Conservation (phyloP, 2,888 invertebrate species). For the Caenorhabditis drosophilae region DNA sequence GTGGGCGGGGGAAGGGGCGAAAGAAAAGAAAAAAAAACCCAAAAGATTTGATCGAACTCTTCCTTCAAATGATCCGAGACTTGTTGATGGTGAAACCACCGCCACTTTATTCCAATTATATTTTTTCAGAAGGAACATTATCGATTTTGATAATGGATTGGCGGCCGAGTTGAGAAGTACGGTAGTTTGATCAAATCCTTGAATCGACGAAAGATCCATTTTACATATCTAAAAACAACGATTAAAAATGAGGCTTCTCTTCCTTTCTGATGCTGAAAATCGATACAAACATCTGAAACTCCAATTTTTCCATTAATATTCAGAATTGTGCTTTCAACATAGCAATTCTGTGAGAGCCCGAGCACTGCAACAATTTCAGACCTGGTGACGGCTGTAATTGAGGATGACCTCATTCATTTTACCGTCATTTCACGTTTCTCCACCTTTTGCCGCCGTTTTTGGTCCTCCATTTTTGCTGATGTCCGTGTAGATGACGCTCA, state of each 20-base stretch:
- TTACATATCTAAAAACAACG: conserved; percentile 15
- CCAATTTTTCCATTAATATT: conserved; percentile 35
- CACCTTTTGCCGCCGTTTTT: conserved; percentile 16
- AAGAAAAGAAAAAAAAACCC: conserved; percentile 7
- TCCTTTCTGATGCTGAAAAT: background rate
- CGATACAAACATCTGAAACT: conserved; percentile 34
- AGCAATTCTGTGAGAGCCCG: conserved; percentile 27
- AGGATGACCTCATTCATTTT: background rate
- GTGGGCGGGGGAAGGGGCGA: background rate
- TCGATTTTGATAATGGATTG: conserved; percentile 17
- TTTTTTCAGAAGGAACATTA: conserved; percentile 23
- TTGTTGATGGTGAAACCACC: conserved; percentile 24
- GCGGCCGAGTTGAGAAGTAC: conserved; percentile 33
- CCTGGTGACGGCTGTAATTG: background rate
- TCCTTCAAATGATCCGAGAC: conserved; percentile 19
- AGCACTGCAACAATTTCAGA: conserved; percentile 12
- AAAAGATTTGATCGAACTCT: conserved; percentile 29
- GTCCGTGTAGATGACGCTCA: conserved; percentile 27
- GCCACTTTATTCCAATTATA: conserved; percentile 25
- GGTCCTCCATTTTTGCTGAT: conserved; percentile 15
- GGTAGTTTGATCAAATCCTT: conserved; percentile 31
- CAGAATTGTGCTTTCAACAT: conserved; percentile 29
- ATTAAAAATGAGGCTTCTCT: background rate
- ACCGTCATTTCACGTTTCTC: background rate
- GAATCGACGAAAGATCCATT: conserved; percentile 31